phyloP scores from a whole-genome alignment of 2,113 vertebrate species.

The Gobio gobio region DNA sequence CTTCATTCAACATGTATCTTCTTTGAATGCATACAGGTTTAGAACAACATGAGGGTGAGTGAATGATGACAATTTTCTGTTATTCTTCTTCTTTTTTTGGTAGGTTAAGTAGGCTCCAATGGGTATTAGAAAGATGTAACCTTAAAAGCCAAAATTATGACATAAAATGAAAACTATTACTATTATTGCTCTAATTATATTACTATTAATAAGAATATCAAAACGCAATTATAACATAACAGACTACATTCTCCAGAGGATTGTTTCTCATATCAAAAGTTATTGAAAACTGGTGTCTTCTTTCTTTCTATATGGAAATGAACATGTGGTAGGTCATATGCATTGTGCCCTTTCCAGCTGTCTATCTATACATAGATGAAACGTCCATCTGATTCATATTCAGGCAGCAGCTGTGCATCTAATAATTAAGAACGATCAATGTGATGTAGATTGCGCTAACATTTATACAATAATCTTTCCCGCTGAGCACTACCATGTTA shows the following conservation, averaged over 20 bases:
- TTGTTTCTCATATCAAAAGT: conserved; percentile 28
- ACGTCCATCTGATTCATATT: conserved; percentile 46
- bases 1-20: not conserved
- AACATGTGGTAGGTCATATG: conserved; percentile 58
- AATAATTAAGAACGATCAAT: conserved; percentile 56
- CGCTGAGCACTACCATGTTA: not conserved
- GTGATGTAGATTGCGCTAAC: conserved; percentile 49
- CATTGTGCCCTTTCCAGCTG: conserved; percentile 59
- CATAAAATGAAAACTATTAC: not conserved
- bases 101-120: too few species aligned
- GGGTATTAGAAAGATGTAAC: not conserved
- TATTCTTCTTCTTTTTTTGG: not conserved
- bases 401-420: conserved; percentile 52
- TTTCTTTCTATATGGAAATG: conserved; percentile 48
- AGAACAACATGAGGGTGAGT: not conserved
- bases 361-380: conserved; percentile 55
- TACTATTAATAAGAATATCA: not conserved
- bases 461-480: conserved; percentile 2
- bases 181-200: not conserved
- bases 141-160: not conserved
- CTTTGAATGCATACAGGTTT: not conserved
- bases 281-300: conserved; percentile 37
- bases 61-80: not conserved
- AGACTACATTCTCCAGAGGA: not conserved
- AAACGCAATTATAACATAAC: not conserved